Conservation (phyloP, 1,140 invertebrate genomes). For the Plectus sambesii region DNA sequence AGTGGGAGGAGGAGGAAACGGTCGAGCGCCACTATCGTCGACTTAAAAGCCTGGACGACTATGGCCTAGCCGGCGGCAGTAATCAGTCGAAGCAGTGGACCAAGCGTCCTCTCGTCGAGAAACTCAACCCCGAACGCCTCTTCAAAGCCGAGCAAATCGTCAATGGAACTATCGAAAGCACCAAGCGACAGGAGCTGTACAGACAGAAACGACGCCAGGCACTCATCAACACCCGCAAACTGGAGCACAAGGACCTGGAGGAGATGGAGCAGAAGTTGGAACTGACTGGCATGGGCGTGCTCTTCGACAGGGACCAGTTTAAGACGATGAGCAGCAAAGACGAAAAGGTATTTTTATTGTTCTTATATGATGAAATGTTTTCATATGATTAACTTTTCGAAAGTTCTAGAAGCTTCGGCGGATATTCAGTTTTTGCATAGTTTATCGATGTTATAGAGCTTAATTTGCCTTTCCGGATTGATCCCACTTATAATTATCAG, state of each 20-base stretch:
- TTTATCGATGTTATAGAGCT: too few relatives aligned
- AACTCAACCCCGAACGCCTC: constrained; percentile 11
- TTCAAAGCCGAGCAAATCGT: constrained; percentile 18
- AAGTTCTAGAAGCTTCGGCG: too few relatives aligned
- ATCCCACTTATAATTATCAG: too few relatives aligned
- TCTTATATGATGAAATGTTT: too few relatives aligned
- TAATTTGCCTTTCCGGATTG: too few relatives aligned
- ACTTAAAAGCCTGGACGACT: background rate
- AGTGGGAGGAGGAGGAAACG: too few relatives aligned
- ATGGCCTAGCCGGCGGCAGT: too few relatives aligned
- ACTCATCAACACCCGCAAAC: constrained; percentile 5
- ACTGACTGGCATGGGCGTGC: constrained; percentile 12
- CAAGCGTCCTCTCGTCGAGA: constrained; percentile 15
- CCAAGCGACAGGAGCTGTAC: constrained; percentile 8
- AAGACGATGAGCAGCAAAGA: constrained; percentile 15
- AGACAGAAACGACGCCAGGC: background rate
- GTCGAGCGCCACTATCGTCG: background rate
- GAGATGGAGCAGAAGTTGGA: constrained; percentile 21
- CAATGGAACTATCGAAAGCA: constrained; percentile 12
- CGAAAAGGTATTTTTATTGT: constrained; percentile 20
- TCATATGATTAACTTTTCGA: too few relatives aligned
- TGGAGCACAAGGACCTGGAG: constrained; percentile 13
- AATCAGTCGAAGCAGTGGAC: constrained; percentile 8
- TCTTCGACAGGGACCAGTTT: background rate
- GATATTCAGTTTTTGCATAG: too few relatives aligned